A percentile compares a stretch with the other conserved stretches of the same genome.
These are phyloP conservation scores for Paragorgia papillata DNA, from an alignment of 92 coral and sea anemone species.

Conservation along the genomic window DNA sequence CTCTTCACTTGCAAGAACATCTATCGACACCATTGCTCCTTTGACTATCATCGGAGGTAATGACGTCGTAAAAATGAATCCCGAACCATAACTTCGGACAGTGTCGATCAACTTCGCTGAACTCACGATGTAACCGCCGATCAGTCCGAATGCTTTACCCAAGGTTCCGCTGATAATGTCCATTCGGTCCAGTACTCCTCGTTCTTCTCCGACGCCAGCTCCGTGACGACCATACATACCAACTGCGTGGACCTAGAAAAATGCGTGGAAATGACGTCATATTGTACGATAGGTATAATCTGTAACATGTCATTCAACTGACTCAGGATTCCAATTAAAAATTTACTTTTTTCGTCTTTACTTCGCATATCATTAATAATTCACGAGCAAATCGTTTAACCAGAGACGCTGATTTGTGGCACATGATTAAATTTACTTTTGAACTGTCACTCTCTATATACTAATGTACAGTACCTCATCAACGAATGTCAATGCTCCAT, in stretches of 20 bases:
- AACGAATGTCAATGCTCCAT: constrained; percentile 36
- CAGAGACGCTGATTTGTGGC: too few relatives aligned
- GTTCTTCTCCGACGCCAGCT: constrained; percentile 60
- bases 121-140: constrained; percentile 67
- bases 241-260: constrained; percentile 36
- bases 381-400: too few relatives aligned
- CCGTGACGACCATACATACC: constrained; percentile 42
- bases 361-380: too few relatives aligned
- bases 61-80: constrained; percentile 94
- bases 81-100: constrained; percentile 95
- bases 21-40: constrained; percentile 86
- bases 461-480: constrained; percentile 42
- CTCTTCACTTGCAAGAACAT: constrained; percentile 83
- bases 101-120: constrained; percentile 49
- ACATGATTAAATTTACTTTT: too few relatives aligned
- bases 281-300: not conserved
- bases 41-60: constrained; percentile 89
- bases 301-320: too few relatives aligned
- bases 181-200: constrained; percentile 75
- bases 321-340: too few relatives aligned
- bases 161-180: constrained; percentile 96
- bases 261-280: not conserved
- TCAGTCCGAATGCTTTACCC: constrained; percentile 95
- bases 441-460: too few relatives aligned
- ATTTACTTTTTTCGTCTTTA: too few relatives aligned